phyloP scores from a whole-genome alignment of 2,113 vertebrate genomes.

The Arothron firmamentum region DNA sequence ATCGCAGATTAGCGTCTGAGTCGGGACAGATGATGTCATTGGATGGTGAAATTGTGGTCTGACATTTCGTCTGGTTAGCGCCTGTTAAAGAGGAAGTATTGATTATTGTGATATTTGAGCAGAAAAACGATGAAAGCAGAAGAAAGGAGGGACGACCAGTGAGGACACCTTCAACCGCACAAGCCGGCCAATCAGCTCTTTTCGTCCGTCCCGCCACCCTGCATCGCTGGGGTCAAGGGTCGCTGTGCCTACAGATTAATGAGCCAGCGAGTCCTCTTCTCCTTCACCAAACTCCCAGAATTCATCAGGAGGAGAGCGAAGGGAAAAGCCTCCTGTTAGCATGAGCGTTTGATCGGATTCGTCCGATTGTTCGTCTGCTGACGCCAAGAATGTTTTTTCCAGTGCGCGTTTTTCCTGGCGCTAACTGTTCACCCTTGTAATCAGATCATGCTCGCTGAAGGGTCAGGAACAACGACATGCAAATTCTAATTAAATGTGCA shows the following conservation, averaged over 20 bases:
- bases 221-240: conserved; percentile 71
- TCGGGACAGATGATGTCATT: too few relatives aligned
- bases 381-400: too few relatives aligned
- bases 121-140: too few relatives aligned
- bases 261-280: conserved; percentile 22
- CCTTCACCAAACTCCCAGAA: conserved; percentile 44
- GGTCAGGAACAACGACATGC: conserved; percentile 90
- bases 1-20: too few relatives aligned
- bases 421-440: conserved; percentile 95
- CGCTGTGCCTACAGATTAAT: conserved; percentile 62
- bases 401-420: conserved; percentile 65
- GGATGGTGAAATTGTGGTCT: too few relatives aligned
- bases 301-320: conserved; percentile 8
- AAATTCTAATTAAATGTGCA: conserved; percentile 98
- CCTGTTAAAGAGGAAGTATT: too few relatives aligned
- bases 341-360: too few relatives aligned
- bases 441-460: conserved; percentile 96
- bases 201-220: conserved; percentile 83
- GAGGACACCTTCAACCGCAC: conserved; percentile 82
- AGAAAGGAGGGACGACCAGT: conserved; percentile 49
- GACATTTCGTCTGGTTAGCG: too few relatives aligned
- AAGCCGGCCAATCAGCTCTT: conserved; percentile 80
- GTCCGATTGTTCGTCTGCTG: too few relatives aligned
- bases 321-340: not conserved
- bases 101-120: too few relatives aligned